These are phyloP conservation scores for Tamandua tetradactyla DNA, from an alignment of 2,797 vertebrate species.

Conservation along the genomic window DNA sequence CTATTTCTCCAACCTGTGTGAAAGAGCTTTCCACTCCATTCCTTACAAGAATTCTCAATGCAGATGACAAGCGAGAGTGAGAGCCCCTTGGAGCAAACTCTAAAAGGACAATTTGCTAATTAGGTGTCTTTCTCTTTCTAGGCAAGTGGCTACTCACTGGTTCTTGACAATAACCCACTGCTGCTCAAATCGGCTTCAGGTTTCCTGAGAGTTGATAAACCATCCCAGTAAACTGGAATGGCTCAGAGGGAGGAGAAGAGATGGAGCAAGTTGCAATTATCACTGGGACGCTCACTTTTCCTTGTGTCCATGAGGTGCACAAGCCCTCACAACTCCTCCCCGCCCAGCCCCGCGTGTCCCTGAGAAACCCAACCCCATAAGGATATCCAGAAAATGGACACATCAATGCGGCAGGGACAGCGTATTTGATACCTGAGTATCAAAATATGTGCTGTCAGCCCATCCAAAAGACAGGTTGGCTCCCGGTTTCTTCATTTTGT, in stretches of 20 bases:
- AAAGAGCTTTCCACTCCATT: slow-evolving; percentile 1
- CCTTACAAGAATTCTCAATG: slow-evolving; percentile 29
- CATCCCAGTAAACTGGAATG: not conserved
- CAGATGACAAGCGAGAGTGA: not conserved
- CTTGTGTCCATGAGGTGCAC: not conserved
- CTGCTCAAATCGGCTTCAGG: slow-evolving; percentile 33
- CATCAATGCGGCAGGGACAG: not conserved
- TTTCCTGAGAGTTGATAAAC: not conserved
- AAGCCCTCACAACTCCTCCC: not conserved
- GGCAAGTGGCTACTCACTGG: not conserved
- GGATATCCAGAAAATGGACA: not conserved
- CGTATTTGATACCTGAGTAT: not conserved
- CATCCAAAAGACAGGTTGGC: not conserved
- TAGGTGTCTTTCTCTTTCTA: slow-evolving; percentile 54
- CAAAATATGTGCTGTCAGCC: not conserved
- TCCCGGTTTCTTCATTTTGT: not conserved
- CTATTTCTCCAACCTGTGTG: not conserved
- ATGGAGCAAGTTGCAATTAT: not conserved
- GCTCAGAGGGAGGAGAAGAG: not conserved
- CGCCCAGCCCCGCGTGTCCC: not conserved
- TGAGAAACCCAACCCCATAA: not conserved
- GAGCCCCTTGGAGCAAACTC: not conserved
- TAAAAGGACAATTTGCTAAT: not conserved
- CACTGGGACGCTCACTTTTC: not conserved
- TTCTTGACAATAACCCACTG: not conserved